Percentiles rank a stretch among this genome's conserved stretches.
Evolutionary conservation across 2,888 invertebrate genomes (phyloP).

Genomic region (Nomada ferruginata): DNA sequence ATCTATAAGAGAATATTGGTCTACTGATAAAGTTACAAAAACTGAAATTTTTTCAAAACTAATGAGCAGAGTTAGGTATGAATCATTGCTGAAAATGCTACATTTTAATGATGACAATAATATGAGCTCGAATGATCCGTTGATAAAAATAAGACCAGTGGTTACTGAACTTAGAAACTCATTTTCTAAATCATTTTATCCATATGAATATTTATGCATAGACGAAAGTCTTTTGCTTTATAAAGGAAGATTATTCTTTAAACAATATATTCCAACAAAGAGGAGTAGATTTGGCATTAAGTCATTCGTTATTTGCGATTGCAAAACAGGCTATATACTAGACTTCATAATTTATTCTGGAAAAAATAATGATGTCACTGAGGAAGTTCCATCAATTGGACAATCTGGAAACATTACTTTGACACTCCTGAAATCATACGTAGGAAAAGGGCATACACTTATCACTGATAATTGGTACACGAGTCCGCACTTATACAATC

Average conservation of each 20-base stretch:
- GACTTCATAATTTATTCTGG: constrained; percentile 17
- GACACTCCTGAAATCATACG: constrained; percentile 30
- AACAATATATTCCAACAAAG: constrained; percentile 38
- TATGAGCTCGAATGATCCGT: constrained; percentile 38
- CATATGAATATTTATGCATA: constrained; percentile 25
- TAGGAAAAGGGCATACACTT: constrained; percentile 28
- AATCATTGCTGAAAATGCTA: constrained; percentile 48
- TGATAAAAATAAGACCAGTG: constrained; percentile 33
- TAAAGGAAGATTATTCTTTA: constrained; percentile 19
- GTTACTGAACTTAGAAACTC: constrained; percentile 29
- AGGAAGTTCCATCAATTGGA: constrained; percentile 30
- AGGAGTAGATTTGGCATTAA: constrained; percentile 38
- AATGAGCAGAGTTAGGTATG: constrained; percentile 48
- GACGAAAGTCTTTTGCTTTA: constrained; percentile 37
- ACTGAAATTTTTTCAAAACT: constrained; percentile 44
- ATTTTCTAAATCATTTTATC: constrained; percentile 33
- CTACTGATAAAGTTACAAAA: constrained; percentile 44
- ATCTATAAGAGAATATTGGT: constrained; percentile 45
- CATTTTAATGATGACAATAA: constrained; percentile 44
- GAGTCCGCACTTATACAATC: constrained; percentile 18
- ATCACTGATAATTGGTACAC: constrained; percentile 42
- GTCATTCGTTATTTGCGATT: constrained; percentile 36
- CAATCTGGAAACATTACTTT: constrained; percentile 39
- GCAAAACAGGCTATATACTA: constrained; percentile 29
- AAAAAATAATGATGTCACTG: constrained; percentile 19